phyloP scores from a whole-genome alignment of 2,113 vertebrate species.

The Sphyrna mokarran region DNA sequence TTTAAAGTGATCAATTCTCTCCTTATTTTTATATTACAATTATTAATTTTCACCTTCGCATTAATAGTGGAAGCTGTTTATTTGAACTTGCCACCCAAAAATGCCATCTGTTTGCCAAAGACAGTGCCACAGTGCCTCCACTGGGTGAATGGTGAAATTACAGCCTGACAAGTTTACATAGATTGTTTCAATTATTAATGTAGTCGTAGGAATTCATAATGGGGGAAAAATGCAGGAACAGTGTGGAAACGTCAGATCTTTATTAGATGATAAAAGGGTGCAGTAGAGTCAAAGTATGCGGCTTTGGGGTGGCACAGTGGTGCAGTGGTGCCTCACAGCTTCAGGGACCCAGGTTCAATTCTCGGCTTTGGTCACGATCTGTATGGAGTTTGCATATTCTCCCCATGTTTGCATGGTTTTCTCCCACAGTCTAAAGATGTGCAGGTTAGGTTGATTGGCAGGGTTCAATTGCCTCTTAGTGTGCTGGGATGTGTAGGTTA shows the following conservation, averaged over 20 bases:
- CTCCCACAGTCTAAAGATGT: no score
- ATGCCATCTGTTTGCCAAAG: background rate
- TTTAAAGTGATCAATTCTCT: background rate
- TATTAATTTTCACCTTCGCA: background rate
- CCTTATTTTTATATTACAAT: background rate
- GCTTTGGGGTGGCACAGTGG: no score
- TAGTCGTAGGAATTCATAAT: background rate
- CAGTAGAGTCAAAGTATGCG: background rate
- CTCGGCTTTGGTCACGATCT: no score
- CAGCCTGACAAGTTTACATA: background rate
- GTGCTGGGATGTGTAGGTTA: no score
- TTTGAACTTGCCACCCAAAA: background rate
- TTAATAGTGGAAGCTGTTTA: background rate
- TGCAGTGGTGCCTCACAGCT: no score
- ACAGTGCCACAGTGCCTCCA: background rate
- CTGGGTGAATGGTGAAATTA: background rate
- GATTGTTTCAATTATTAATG: background rate
- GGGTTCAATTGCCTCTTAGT: no score
- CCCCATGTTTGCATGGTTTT: no score
- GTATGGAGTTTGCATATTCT: no score
- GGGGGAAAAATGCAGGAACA: background rate
- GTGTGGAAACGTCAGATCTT: background rate
- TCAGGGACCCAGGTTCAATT: no score
- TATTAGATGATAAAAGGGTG: background rate
- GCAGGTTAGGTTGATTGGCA: no score